Base-by-base conservation (phyloP, 1,140 invertebrate species). In the Cotesia chilonis region DNA sequence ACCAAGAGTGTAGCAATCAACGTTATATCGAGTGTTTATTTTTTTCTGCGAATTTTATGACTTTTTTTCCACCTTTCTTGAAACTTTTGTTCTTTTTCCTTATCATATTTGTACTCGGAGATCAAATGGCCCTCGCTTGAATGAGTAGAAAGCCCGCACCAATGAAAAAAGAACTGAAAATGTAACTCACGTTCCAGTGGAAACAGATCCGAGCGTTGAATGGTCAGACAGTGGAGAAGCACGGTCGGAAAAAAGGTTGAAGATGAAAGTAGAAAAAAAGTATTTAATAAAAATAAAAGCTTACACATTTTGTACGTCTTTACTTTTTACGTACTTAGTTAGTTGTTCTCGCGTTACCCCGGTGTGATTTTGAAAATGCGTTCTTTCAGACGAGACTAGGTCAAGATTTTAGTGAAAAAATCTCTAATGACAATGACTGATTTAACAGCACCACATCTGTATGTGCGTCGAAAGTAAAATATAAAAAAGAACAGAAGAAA, bases 201-300 rank as follows among this genome's bases (percentile, higher is more conserved):
- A 71, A 71, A 66, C 28, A 17, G 60, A 37, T 38, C n/a, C 36
- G 1, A 9, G 47, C 36, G 54, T 61, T 54, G 61, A 55, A 71
- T 71, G 60, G 70, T 71, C 70, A 71, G 70, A 71, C 61, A 36
- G 35, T 1, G 4, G n/a, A 35, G 7, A 47, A 47, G n/a, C 17
- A 37, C 12, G 12, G 9, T 12, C 3, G 10, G 41, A 55, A 47
- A 41, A 47, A 47, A 47, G 10, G 10, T 6, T 47, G 10, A 47
- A 6, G 7, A 47, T 47, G 7, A 47, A 47, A 47, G 41, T 10
- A 1, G 2, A 47, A 6, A 47, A 47, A 47, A 47, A 47, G 3
- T 9, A 10, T 47, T 47, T 47, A 47, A 6, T 47, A 7, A 47
- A 47, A 47, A 47, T 47, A 47, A 47, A 47, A 47, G 41, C 10